Evolutionary conservation across 2,797 vertebrate species (phyloP), one percentile per base, ranked within the genome.

Genomic region (Sylvia borin): DNA sequence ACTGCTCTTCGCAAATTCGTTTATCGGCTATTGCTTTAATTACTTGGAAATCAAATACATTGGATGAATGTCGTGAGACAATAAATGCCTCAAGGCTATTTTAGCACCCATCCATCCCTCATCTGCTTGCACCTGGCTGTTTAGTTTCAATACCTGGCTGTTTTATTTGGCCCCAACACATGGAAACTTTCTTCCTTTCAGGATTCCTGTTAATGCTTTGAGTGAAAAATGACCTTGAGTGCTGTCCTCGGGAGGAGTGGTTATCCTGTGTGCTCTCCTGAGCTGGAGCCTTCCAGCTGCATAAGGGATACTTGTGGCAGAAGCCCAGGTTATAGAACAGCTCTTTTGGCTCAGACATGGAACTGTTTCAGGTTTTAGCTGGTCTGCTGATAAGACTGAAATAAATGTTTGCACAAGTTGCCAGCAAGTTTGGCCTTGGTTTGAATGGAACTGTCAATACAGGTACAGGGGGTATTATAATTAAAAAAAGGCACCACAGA

Each of bases 11-110:
- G 90, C 27, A 62, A 55, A 85, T 73, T 50, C 14, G 4, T 76
- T 79, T 85, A 79, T 85, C 48, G 75, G 65, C 57, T 64, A 67
- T 57, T 85, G 57, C 43, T 90, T 78, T 70, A 83, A 85, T 83
- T 90, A 90, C 32, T 71, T 66, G 60, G n/a, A 83, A 96, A 88
- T 62, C n/a, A 79, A 81, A 70, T 62, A 42, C 22, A 61, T 4
- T 42, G 31, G 26, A 65, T 60, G 5, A 57, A 51, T 40, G 7
- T 84, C 42, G 40, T 47, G 10, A 85, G 60, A 55, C 7, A 20
- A 53, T 65, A 36, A 68, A 88, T 42, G 8, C 62, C 68, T 64
- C 2, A 3, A 65, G 51, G 60, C 20, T 87, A 38, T 81, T 92
- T 66, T 87, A 87, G 72, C 43, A 73, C 11, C 7, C 25, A 13